phyloP scores from a whole-genome alignment of 2,797 vertebrate species.

The Iguana delicatissima region DNA sequence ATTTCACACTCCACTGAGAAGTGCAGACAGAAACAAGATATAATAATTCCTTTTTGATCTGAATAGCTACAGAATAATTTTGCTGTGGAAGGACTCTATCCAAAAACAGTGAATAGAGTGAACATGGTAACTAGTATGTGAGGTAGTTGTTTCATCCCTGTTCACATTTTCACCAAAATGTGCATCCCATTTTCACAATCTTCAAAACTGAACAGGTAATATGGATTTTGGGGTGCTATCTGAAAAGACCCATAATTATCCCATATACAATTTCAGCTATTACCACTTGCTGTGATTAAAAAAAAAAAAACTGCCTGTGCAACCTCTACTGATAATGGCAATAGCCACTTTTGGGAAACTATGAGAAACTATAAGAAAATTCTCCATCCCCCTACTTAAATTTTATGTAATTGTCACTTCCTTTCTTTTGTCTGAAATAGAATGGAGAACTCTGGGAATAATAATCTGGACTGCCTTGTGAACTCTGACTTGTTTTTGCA shows the following conservation, averaged over 20 bases:
- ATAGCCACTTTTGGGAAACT: too few species aligned
- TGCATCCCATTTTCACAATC: neutral
- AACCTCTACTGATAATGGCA: too few species aligned
- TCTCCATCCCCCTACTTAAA: too few species aligned
- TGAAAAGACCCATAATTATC: neutral
- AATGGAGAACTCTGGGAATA: neutral
- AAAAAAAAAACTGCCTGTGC: too few species aligned
- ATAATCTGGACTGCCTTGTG: neutral
- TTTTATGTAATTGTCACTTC: neutral
- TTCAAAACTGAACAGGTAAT: too few species aligned
- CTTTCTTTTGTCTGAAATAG: too few species aligned
- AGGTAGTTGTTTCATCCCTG: neutral
- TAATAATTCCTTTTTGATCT: neutral
- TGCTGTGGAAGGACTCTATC: neutral
- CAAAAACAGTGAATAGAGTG: neutral
- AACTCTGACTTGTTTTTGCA: slow-evolving; percentile 10
- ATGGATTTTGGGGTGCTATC: neutral
- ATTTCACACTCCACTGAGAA: too few species aligned
- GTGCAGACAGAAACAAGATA: neutral
- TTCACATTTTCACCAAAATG: neutral
- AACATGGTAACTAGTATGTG: neutral
- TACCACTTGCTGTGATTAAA: too few species aligned
- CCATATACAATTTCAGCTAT: neutral
- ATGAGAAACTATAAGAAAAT: too few species aligned
- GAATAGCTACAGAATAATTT: neutral